These are phyloP conservation scores for Bombus turneri DNA, from an alignment of 1,140 invertebrate genomes.

Conservation along the genomic window DNA sequence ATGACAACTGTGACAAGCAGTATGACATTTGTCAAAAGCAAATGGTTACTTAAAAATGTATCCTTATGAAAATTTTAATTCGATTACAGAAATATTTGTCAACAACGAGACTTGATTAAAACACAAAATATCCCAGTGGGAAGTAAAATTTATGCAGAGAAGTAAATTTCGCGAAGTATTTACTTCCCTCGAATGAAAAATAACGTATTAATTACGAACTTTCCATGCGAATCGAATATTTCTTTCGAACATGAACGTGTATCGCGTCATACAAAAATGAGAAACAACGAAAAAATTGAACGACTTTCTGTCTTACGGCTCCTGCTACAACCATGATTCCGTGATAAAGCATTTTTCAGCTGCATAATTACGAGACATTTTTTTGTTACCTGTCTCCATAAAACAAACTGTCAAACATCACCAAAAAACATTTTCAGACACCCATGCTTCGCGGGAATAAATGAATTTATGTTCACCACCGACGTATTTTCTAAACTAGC, in stretches of 20 bases:
- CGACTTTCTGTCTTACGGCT: neutral
- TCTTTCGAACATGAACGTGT: neutral
- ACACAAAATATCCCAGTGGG: neutral
- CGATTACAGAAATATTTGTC: no score
- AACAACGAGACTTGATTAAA: neutral
- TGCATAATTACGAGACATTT: neutral
- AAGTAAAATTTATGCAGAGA: neutral
- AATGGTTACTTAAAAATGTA: neutral
- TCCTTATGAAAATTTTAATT: neutral
- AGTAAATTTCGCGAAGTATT: neutral
- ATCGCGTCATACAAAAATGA: neutral
- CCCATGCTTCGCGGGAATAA: neutral
- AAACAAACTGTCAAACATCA: neutral
- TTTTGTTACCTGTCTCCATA: neutral
- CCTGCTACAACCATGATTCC: neutral
- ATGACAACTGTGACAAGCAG: neutral
- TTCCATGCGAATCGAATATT: neutral
- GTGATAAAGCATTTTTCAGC: constrained; percentile 4
- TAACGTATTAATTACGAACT: neutral
- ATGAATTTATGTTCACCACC: neutral
- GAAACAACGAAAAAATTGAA: neutral
- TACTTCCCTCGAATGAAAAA: neutral
- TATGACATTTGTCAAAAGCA: neutral
- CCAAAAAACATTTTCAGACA: neutral
- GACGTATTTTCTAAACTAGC: neutral